Evolutionary conservation across 2,113 vertebrate genomes (phyloP).

Genomic region (Petrocephalus microphthalmus): DNA sequence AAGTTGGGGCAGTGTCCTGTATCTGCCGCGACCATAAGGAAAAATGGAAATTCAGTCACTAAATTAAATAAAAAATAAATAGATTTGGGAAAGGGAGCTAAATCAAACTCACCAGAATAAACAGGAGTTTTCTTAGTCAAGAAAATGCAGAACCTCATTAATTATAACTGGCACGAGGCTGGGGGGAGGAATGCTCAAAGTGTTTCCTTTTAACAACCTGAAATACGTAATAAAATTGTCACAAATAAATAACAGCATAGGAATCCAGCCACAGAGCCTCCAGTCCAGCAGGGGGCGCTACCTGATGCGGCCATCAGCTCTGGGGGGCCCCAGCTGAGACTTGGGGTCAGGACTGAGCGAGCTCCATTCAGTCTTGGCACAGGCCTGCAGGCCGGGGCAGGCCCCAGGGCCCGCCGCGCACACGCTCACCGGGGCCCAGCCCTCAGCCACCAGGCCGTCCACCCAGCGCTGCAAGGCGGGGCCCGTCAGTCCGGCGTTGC

Average conservation of each 20-base stretch:
- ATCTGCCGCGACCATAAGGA: conserved; percentile 15
- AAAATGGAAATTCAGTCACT: conserved; percentile 19
- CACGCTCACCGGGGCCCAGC: conserved; percentile 83
- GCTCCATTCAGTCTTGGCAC: conserved; percentile 86
- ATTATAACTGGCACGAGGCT: neutral
- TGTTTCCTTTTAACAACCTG: neutral
- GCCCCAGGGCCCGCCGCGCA: conserved; percentile 69
- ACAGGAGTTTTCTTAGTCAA: conserved; percentile 22
- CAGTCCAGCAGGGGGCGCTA: conserved; percentile 62
- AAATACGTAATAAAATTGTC: conserved; percentile 28
- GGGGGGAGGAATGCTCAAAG: neutral
- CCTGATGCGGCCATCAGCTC: conserved; percentile 84
- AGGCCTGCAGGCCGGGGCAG: conserved; percentile 83
- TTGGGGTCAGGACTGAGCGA: conserved; percentile 93
- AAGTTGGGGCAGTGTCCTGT: neutral
- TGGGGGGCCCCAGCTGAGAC: conserved; percentile 75
- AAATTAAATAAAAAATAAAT: neutral
- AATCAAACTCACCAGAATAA: neutral
- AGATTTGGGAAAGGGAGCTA: neutral
- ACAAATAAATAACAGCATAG: conserved; percentile 11
- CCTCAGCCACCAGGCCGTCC: conserved; percentile 70
- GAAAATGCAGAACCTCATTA: conserved; percentile 24
- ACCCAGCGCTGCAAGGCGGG: conserved; percentile 76
- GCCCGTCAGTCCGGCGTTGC: conserved; percentile 70
- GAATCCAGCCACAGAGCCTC: conserved; percentile 37